These are phyloP conservation scores for Bombus ignitus DNA, from an alignment of 1,140 invertebrate genomes.

Conservation along the genomic window DNA sequence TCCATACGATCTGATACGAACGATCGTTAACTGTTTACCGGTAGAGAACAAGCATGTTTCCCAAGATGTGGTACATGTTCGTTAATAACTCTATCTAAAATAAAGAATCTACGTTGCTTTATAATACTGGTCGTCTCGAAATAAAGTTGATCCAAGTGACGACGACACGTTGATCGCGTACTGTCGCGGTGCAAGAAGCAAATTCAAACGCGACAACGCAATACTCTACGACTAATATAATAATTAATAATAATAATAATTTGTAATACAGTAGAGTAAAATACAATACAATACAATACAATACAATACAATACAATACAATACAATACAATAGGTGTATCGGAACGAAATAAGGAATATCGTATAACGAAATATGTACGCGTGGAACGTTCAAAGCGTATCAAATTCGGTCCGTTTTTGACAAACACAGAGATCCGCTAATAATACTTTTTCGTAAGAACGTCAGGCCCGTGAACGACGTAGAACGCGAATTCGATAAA, in stretches of 20 bases:
- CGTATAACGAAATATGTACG: slow-evolving; percentile 2
- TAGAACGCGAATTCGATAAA: slow-evolving; percentile 26
- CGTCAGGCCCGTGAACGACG: background rate
- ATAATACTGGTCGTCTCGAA: slow-evolving; percentile 33
- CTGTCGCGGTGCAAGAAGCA: slow-evolving; percentile 27
- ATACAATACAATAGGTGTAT: slow-evolving; percentile 48
- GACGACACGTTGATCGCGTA: slow-evolving; percentile 25
- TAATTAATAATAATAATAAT: slow-evolving; percentile 27
- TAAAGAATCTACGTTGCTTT: slow-evolving; percentile 46
- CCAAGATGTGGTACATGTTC: background rate
- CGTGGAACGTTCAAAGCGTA: slow-evolving; percentile 3
- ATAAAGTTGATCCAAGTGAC: slow-evolving; percentile 23
- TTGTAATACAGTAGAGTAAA: slow-evolving; percentile 45
- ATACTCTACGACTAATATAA: slow-evolving; percentile 11
- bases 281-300: slow-evolving; percentile 36
- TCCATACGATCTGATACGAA: background rate
- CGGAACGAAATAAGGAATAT: slow-evolving; percentile 34
- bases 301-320: slow-evolving; percentile 38
- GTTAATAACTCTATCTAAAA: slow-evolving; percentile 26
- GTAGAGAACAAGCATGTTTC: slow-evolving; percentile 1
- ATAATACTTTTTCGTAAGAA: slow-evolving; percentile 8
- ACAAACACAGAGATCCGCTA: background rate
- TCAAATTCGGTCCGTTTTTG: background rate
- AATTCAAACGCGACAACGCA: slow-evolving; percentile 20
- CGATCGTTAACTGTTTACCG: background rate